phyloP scores from a whole-genome alignment of 2,797 vertebrate genomes.

The Rousettus madagascariensis region DNA sequence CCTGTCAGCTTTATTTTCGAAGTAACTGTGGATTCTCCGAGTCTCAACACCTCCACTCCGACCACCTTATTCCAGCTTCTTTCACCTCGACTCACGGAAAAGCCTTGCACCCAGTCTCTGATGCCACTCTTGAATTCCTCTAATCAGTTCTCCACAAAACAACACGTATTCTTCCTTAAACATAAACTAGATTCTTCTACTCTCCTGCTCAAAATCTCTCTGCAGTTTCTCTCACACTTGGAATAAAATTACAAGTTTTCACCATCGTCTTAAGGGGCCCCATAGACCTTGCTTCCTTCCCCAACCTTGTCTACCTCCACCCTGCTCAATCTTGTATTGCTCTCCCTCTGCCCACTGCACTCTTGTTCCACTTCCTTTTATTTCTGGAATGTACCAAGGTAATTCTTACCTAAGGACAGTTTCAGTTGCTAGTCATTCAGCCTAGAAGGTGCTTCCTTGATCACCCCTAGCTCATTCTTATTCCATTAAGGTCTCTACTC shows the following conservation, averaged over 20 bases:
- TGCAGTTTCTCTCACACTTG: neutral
- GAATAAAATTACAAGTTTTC: neutral
- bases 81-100: neutral
- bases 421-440: neutral
- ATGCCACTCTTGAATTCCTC: neutral
- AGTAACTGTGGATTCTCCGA: neutral
- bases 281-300: neutral
- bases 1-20: neutral
- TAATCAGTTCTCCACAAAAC: neutral
- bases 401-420: neutral
- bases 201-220: neutral
- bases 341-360: neutral
- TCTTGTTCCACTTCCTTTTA: neutral
- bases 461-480: neutral
- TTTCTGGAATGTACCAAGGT: neutral
- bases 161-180: neutral
- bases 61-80: neutral
- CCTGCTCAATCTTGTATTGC: neutral
- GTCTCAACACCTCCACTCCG: neutral
- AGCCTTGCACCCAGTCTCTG: neutral
- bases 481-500: neutral
- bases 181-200: neutral
- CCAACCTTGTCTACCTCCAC: neutral
- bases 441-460: neutral
- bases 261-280: accelerated